Evolutionary conservation across 2,888 invertebrate genomes (phyloP).

Genomic region (Volucella inanis): DNA sequence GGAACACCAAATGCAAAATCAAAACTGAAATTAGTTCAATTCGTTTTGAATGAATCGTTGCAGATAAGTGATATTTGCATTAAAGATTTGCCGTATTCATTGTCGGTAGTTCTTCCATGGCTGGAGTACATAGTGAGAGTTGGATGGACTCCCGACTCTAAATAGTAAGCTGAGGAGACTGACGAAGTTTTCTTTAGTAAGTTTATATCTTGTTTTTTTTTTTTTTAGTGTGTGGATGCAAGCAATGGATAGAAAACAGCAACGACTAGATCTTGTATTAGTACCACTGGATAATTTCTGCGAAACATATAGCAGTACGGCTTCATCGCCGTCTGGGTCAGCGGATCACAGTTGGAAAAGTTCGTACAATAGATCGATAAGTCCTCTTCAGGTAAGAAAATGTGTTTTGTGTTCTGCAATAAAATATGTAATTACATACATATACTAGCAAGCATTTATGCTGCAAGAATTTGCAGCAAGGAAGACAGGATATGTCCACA

Average conservation of each 20-base stretch:
- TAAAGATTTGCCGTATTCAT: constrained; percentile 89
- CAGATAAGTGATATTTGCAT: constrained; percentile 90
- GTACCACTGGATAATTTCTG: constrained; percentile 91
- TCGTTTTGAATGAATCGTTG: constrained; percentile 85
- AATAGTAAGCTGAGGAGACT: constrained; percentile 87
- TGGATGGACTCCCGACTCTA: constrained; percentile 97
- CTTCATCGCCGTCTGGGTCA: constrained; percentile 82
- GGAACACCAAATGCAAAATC: constrained; percentile 96
- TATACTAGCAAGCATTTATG: too few relatives aligned
- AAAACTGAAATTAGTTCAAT: constrained; percentile 92
- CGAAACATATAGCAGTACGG: constrained; percentile 83
- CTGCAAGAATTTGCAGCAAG: too few relatives aligned
- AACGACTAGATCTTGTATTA: constrained; percentile 91
- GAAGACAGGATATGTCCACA: neutral
- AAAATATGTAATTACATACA: too few relatives aligned
- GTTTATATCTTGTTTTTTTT: constrained; percentile 14
- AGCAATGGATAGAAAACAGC: constrained; percentile 93
- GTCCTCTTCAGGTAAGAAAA: constrained; percentile 80
- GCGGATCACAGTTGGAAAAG: constrained; percentile 83
- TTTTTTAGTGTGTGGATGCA: constrained; percentile 93
- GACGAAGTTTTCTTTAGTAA: neutral
- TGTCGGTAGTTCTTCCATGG: constrained; percentile 94
- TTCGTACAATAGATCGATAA: constrained; percentile 80
- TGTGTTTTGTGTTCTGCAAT: neutral
- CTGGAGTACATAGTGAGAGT: constrained; percentile 97